Base-by-base conservation (phyloP, 2,797 vertebrate genomes). In the Potorous gilbertii region DNA sequence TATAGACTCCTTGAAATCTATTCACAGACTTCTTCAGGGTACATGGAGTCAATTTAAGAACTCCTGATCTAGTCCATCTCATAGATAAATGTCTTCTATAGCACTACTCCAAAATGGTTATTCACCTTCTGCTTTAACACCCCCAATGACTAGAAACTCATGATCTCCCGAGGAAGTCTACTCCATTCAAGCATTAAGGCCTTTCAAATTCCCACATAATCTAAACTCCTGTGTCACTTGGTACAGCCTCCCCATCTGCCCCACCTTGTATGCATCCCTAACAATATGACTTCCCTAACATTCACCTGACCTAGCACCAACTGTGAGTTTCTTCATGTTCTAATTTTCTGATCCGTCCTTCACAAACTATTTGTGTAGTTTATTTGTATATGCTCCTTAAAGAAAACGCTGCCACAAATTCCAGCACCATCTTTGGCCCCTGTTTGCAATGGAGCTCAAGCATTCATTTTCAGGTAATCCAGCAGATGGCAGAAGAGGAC, bases 401-500 rank as follows among this genome's bases (percentile, higher is more conserved):
- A 5, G 46, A 94, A 46, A 92, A 81, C 9, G 40, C 21, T 81
- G 46, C 40, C n/a, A 46, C 40, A 46, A 87, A 87, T 87, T 87
- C 21, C 74, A 87, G 74, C 18, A 21, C 6, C 6, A 50, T 40
- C 40, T 40, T 81, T 81, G 18, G 66, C n/a, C 1, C n/a, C 66
- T 81, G 54, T 8, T 55, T 10, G 12, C 93, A 46, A 29, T 16
- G 31, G 34, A 95, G 18, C 55, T 54, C 27, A 14, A 95, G 31
- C 52, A 18, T 92, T 94, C 62, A 57, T 97, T 96, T 95, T 96
- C 95, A 95, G n/a, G 93, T 92, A 90, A 40, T 90, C 97, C 98
- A 98, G 96, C 96, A 98, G 98, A 90, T 97, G 97, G 98, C 97
- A 96, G 97, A 94, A 97, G 96, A 97, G 27, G 96, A 97, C 92